phyloP scores from a whole-genome alignment of 1,140 invertebrate species.

The Heliconius himera region DNA sequence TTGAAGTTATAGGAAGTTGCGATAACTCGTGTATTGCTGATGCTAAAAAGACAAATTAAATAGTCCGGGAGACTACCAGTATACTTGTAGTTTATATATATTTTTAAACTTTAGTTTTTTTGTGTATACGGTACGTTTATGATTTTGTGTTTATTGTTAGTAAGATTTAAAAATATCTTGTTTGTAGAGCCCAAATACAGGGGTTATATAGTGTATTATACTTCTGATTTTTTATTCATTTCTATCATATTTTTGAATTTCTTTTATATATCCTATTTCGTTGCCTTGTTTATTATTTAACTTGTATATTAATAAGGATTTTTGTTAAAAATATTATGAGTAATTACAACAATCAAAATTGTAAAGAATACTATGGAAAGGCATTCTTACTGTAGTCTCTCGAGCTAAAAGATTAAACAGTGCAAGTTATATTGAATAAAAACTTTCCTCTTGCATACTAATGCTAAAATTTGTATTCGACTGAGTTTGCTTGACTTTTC shows the following conservation, averaged over 20 bases:
- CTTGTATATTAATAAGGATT: too few relatives aligned
- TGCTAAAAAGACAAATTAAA: conserved; percentile 65
- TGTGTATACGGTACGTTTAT: not conserved
- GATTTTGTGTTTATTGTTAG: not conserved
- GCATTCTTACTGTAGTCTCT: conserved; percentile 16
- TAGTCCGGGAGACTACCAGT: conserved; percentile 4
- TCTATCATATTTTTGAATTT: too few relatives aligned
- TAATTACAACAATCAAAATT: conserved; percentile 4
- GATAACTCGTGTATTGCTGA: conserved; percentile 62
- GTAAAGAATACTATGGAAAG: conserved; percentile 3
- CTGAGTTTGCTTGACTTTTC: conserved; percentile 76
- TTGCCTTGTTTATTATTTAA: too few relatives aligned
- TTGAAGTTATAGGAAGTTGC: conserved; percentile 49
- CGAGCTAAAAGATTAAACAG: conserved; percentile 60
- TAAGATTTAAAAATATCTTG: not conserved
- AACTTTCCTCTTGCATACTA: conserved; percentile 79
- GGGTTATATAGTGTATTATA: too few relatives aligned
- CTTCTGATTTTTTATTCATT: too few relatives aligned
- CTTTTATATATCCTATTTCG: too few relatives aligned
- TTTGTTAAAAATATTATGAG: not conserved
- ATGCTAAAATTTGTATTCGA: conserved; percentile 77
- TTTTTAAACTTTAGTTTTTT: not conserved
- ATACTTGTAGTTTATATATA: not conserved
- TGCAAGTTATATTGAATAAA: conserved; percentile 78
- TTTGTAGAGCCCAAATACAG: too few relatives aligned